phyloP scores from a whole-genome alignment of 2,113 vertebrate species.

The Catharus minimus region DNA sequence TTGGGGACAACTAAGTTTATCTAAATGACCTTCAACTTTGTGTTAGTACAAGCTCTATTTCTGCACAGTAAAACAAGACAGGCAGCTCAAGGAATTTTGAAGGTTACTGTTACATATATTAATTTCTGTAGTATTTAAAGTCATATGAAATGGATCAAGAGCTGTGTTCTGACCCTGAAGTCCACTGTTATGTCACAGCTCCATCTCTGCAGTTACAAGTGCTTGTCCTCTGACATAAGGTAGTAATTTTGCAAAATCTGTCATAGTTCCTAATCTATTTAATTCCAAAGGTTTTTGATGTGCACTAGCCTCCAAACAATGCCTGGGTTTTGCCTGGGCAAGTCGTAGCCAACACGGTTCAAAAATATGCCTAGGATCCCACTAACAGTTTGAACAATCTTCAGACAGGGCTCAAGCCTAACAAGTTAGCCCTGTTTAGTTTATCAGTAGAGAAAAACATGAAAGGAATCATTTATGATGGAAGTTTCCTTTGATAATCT shows the following conservation, averaged over 20 bases:
- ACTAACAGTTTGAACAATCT: not conserved
- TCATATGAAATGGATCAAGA: not conserved
- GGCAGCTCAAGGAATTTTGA: not conserved
- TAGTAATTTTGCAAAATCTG: not conserved
- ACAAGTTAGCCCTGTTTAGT: not conserved
- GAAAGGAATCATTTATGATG: not conserved
- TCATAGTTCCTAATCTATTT: not conserved
- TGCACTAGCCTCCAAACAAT: not conserved
- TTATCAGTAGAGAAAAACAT: not conserved
- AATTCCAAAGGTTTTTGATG: not conserved
- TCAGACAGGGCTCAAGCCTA: not conserved
- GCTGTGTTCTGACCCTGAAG: not conserved
- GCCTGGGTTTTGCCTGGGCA: not conserved
- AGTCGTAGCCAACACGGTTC: not conserved
- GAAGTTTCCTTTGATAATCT: not conserved
- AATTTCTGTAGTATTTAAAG: not conserved
- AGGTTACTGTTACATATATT: not conserved
- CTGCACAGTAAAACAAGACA: not conserved
- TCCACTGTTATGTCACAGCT: not conserved
- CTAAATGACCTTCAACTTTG: not conserved
- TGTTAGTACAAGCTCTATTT: not conserved
- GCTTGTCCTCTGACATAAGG: not conserved
- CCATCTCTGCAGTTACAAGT: not conserved
- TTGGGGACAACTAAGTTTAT: not conserved
- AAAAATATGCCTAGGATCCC: not conserved